These are phyloP conservation scores for Charaxes varanes DNA, from an alignment of 1,140 invertebrate genomes.

Conservation along the genomic window DNA sequence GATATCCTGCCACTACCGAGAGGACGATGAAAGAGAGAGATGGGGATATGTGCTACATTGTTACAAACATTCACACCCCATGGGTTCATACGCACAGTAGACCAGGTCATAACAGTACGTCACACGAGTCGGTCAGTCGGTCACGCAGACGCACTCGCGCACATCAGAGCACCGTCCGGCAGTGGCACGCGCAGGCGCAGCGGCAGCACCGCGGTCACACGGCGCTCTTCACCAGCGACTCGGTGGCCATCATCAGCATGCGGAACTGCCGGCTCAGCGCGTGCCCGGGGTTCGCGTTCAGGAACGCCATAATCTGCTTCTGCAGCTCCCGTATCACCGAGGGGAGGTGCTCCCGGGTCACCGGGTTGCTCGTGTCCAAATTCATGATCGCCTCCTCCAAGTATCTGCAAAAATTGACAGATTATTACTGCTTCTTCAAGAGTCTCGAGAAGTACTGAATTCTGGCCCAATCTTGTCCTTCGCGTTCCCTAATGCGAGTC, in stretches of 20 bases:
- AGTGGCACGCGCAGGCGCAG: slow-evolving; percentile 15
- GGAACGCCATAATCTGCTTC: slow-evolving; percentile 82
- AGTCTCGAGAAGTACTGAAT: no score
- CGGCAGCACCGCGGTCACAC: slow-evolving; percentile 32
- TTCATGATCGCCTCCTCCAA: slow-evolving; percentile 91
- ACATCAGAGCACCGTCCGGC: slow-evolving; percentile 8
- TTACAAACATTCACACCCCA: no score
- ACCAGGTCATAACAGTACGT: no score
- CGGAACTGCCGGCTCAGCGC: slow-evolving; percentile 81
- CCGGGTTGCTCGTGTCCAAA: slow-evolving; percentile 83
- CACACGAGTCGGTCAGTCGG: no score
- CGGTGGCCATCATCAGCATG: slow-evolving; percentile 87
- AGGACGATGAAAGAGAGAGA: no score
- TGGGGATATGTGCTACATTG: no score
- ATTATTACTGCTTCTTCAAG: no score
- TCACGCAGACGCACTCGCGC: not conserved
- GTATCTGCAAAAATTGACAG: slow-evolving; percentile 82
- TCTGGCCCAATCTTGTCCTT: no score
- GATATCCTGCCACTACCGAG: no score
- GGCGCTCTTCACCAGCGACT: slow-evolving; percentile 68
- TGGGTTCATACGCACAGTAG: no score
- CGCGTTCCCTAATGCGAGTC: no score
- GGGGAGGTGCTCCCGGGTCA: slow-evolving; percentile 88
- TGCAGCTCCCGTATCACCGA: slow-evolving; percentile 85
- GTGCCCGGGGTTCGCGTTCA: slow-evolving; percentile 80